Base-by-base conservation (phyloP, 2,888 invertebrate species). In the Heliconius erato region DNA sequence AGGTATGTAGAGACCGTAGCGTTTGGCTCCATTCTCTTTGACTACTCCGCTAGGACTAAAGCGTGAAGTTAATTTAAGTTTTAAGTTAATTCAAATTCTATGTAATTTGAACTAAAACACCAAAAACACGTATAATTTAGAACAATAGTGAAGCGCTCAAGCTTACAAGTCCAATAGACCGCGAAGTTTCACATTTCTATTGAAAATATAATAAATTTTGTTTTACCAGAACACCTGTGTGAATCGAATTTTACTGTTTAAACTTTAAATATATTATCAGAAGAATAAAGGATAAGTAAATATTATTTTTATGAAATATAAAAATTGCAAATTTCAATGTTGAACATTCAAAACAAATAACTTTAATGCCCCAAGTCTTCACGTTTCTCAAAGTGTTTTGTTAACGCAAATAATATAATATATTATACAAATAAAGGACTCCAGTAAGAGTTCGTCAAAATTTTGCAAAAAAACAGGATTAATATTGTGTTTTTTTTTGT, bases 381-480 rank as follows among this genome's bases (percentile, higher is more conserved):
- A 63, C 16, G 35, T 63, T 63, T 76, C 35, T 5, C 63, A 76
- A 63, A 76, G 59, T 76, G 26, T 76, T 35, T 63, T 63, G 28
- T 76, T 76, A 35, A 26, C n/a, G 76, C 63, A 76, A 76, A 76
- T 76, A 76, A 63, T 59, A 35, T 40, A 40, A 76, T 76, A 26
- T 19, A 16, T 63, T 35, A 63, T 76, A 63, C 59, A 63, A 76
- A 76, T 76, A 76, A 76, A 9, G 9, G 59, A 49, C 49, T 16
- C 4, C 26, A 74, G 49, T 26, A 11, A 54, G 44, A 44, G n/a
- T n/a, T 44, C 4, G n/a, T 71, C 44, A 71, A 44, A n/a, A 71
- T 23, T 71, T 6, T 23, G n/a, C 2, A 44, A 26, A 16, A n/a
- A 12, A 71, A 71, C n/a, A 71, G 2, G 9, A 7, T 65, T 26